These are phyloP conservation scores for Neosilurus hyrtlii DNA, from an alignment of 2,797 vertebrate species.

Conservation along the genomic window DNA sequence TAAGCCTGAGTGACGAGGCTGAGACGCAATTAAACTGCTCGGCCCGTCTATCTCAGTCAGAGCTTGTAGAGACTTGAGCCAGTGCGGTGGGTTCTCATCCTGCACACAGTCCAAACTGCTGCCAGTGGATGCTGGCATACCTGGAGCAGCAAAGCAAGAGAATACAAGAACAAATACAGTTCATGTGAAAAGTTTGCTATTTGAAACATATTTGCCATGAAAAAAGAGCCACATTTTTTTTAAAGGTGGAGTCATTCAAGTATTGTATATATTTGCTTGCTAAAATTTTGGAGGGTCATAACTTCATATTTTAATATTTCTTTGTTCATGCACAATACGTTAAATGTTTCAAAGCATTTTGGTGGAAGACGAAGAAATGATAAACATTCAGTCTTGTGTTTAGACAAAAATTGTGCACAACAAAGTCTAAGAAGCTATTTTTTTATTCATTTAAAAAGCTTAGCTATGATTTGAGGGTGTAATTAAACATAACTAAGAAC, in stretches of 20 bases:
- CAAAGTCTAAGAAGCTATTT: neutral
- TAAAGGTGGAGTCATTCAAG: too few species aligned
- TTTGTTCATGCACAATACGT: neutral
- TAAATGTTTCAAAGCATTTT: neutral
- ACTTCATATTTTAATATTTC: neutral
- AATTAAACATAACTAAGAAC: neutral
- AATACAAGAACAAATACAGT: neutral
- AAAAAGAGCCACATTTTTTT: too few species aligned
- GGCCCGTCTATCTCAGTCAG: constrained; percentile 98
- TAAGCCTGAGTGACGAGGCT: constrained; percentile 79
- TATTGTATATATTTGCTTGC: neutral
- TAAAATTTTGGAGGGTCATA: neutral
- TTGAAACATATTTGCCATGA: neutral
- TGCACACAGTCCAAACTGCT: constrained; percentile 98
- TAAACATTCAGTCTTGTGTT: neutral
- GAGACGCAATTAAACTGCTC: constrained; percentile 74
- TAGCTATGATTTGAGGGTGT: neutral
- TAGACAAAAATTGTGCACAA: neutral
- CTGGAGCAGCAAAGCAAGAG: constrained; percentile 60
- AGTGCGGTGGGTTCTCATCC: constrained; percentile 99
- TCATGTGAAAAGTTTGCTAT: neutral
- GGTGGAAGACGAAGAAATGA: neutral
- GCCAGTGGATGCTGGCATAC: constrained; percentile 90
- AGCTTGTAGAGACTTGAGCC: constrained; percentile 98
- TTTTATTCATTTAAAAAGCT: too few species aligned